A percentile compares a stretch with the other conserved stretches of the same genome.
Conservation (phyloP, 2,113 vertebrate genomes). For the Uropsilus gracilis region DNA sequence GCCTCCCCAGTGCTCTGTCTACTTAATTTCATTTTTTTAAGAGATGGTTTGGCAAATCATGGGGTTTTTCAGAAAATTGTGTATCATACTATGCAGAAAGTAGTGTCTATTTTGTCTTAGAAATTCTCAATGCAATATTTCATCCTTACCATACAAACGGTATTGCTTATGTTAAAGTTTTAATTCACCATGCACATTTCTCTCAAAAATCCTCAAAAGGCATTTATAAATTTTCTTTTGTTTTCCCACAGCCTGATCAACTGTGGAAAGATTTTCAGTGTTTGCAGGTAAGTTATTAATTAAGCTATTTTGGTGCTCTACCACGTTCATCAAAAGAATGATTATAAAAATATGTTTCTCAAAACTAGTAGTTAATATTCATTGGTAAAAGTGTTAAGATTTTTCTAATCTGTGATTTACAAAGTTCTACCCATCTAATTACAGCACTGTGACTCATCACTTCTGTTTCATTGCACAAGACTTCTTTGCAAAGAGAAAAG, state of each 20-base stretch:
- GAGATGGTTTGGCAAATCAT: not conserved
- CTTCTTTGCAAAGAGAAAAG: conserved; percentile 53
- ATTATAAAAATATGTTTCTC: conserved; percentile 11
- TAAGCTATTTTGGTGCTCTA: not conserved
- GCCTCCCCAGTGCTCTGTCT: not conserved
- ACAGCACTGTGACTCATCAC: conserved; percentile 37
- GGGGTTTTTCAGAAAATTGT: not conserved
- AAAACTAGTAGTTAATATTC: conserved; percentile 42
- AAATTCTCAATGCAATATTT: not conserved
- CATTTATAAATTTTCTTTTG: not conserved
- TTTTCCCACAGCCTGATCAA: not conserved
- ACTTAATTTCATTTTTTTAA: not conserved
- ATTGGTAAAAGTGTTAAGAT: conserved; percentile 30
- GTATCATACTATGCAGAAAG: not conserved
- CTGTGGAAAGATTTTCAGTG: not conserved
- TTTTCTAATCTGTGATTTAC: conserved; percentile 35
- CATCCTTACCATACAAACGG: conserved; percentile 5
- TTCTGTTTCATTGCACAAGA: conserved; percentile 36
- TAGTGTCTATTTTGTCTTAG: conserved; percentile 20
- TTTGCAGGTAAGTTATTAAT: not conserved
- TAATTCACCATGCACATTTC: not conserved
- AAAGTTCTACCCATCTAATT: conserved; percentile 43
- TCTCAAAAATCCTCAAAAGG: not conserved
- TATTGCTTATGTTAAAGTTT: not conserved
- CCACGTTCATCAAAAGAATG: not conserved